Evolutionary conservation across 2,113 vertebrate genomes (phyloP).

Genomic region (Ptychochromis oligacanthus): DNA sequence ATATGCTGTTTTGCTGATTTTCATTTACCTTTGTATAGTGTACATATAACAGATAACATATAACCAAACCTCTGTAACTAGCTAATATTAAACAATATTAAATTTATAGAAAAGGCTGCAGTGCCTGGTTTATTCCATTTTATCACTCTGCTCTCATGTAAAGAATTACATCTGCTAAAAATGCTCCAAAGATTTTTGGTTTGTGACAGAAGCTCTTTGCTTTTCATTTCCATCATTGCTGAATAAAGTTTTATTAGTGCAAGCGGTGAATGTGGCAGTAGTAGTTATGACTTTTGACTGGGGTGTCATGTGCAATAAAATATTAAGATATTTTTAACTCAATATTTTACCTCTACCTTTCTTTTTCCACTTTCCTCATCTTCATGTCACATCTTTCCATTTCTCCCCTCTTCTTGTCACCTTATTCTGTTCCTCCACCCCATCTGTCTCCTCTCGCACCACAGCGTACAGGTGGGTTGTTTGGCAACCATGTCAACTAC

Average conservation of each 20-base stretch:
- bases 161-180: neutral
- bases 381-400: neutral
- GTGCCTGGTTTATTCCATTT: neutral
- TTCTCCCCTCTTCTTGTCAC: neutral
- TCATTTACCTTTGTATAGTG: neutral
- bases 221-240: conserved; percentile 47
- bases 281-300: neutral
- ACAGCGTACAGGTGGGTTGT: conserved; percentile 93
- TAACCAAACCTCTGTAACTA: neutral
- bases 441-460: neutral
- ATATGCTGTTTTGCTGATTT: conserved; percentile 6
- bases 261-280: neutral
- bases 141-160: neutral
- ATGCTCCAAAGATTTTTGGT: neutral
- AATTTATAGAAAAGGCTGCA: neutral
- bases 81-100: neutral
- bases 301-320: neutral
- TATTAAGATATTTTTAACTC: neutral
- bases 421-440: neutral
- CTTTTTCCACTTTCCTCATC: neutral
- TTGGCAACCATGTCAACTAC: conserved; percentile 97
- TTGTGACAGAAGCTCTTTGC: conserved; percentile 15
- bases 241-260: conserved; percentile 3
- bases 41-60: neutral
- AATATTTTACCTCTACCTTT: neutral